Evolutionary conservation across 2,888 invertebrate genomes (phyloP).

Genomic region (Hedychridium roseum): DNA sequence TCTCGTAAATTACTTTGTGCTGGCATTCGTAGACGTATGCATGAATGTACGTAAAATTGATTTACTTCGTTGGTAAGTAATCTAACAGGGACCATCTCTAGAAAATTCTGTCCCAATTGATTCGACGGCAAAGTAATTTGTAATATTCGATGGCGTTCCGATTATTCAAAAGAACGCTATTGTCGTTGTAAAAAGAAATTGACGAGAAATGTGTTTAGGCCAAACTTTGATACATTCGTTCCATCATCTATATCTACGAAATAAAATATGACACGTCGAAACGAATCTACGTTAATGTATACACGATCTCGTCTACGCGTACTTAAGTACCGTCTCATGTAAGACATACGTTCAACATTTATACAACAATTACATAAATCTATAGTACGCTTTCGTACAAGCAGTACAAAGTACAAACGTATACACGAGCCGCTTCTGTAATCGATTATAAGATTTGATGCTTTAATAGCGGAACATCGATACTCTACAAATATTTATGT

Average conservation of each 20-base stretch:
- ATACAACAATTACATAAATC: slow-evolving; percentile 32
- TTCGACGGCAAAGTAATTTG: slow-evolving; percentile 3
- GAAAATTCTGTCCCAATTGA: slow-evolving; percentile 5
- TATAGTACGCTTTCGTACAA: slow-evolving; percentile 3
- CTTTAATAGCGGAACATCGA: too few species aligned
- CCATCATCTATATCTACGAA: not conserved
- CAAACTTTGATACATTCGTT: slow-evolving; percentile 10
- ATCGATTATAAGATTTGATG: not conserved
- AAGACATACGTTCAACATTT: slow-evolving; percentile 33
- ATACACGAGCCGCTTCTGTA: not conserved
- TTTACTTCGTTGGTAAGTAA: too few species aligned
- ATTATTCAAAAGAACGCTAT: slow-evolving; percentile 2
- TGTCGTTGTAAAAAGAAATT: slow-evolving; percentile 34
- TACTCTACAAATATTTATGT: too few species aligned
- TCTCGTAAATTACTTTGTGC: slow-evolving; percentile 12
- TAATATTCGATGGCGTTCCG: slow-evolving; percentile 9
- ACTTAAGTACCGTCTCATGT: slow-evolving; percentile 9
- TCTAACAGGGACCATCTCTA: slow-evolving; percentile 6
- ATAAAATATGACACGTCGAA: not conserved
- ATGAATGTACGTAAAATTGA: slow-evolving; percentile 9
- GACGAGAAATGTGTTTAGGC: slow-evolving; percentile 33
- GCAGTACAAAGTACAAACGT: slow-evolving; percentile 1
- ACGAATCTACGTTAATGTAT: not conserved
- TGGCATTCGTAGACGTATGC: slow-evolving; percentile 7
- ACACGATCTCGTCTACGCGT: slow-evolving; percentile 10